Evolutionary conservation across 2,888 invertebrate genomes (phyloP), one percentile per base, ranked within the genome.

Genomic region (Hypomecis atomaria): DNA sequence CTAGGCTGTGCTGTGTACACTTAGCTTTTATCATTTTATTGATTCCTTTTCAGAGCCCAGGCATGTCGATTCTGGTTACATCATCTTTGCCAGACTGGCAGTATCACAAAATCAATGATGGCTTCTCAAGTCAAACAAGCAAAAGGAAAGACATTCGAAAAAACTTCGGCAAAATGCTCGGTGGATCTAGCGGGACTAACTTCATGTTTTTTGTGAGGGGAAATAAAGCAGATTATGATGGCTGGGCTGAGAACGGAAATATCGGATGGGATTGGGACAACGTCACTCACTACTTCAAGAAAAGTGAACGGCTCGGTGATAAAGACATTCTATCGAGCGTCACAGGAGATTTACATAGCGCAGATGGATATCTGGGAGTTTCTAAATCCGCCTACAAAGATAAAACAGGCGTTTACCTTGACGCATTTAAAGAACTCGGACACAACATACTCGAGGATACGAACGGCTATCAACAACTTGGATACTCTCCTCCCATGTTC

Each of bases 161-260:
- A 93, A 95, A 94, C 0, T 92, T 96, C 50, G 95, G 95, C 0
- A 95, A 95, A 77, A 93, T 94, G 52, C 83, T 95, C 13, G 96
- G 96, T 0, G 96, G 96, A 0, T 93, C 94, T 6, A 95, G 95
- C 59, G 87, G 92, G 0, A 88, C 95, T 1, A 96, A 96, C 78
- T 94, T 93, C 53, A 95, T 96, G 95, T 78, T 94, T 7, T 95
- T 96, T 73, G 85, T 95, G 0, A 88, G 94, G 71, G 96, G 96
- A 0, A 95, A 95, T 77, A 91, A 92, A 44, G 82, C 79, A 6
- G 96, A 96, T 77, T 96, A 94, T 75, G 78, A 93, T 0, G 88
- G 93, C 61, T 86, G 95, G 69, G 73, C 84, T 5, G 77, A 88
- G 42, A 76, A 93, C 62, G 96, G 95, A 0, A 95, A 95, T 78